Percentiles rank a stretch among this genome's conserved stretches.
These are phyloP conservation scores for Oxytorus armatus DNA, from an alignment of 2,888 invertebrate species.

Conservation along the genomic window DNA sequence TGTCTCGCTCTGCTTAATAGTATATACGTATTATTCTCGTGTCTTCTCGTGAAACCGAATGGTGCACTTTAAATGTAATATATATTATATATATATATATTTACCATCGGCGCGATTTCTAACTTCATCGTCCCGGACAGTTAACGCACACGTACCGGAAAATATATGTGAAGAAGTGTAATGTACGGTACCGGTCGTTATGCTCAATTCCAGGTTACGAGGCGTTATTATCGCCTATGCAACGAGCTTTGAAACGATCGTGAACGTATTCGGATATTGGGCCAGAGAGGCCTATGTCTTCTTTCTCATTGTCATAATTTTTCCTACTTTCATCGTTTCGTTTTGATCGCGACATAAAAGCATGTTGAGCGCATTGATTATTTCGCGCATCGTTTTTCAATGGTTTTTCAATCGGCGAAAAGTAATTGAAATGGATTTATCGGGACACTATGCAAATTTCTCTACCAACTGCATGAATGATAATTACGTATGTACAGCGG, in stretches of 20 bases:
- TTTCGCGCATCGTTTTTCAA: neutral
- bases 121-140: neutral
- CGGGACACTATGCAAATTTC: too few species aligned
- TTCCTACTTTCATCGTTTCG: conserved; percentile 38
- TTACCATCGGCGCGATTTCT: neutral
- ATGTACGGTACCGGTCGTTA: conserved; percentile 63
- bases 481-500: neutral
- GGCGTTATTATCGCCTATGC: conserved; percentile 56
- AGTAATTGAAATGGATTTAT: neutral
- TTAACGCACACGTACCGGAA: neutral
- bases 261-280: conserved; percentile 72
- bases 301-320: conserved; percentile 52
- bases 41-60: too few species aligned
- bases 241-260: conserved; percentile 71
- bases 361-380: neutral
- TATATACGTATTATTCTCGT: too few species aligned
- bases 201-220: conserved; percentile 53
- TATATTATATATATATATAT: too few species aligned
- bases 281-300: conserved; percentile 37
- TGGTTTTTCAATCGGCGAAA: neutral
- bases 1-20: too few species aligned
- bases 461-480: too few species aligned
- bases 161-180: conserved; percentile 9
- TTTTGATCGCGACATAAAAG: conserved; percentile 8
- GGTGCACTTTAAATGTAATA: too few species aligned